Conservation (phyloP, 2,797 vertebrate species). For the Adelosebastes latens region DNA sequence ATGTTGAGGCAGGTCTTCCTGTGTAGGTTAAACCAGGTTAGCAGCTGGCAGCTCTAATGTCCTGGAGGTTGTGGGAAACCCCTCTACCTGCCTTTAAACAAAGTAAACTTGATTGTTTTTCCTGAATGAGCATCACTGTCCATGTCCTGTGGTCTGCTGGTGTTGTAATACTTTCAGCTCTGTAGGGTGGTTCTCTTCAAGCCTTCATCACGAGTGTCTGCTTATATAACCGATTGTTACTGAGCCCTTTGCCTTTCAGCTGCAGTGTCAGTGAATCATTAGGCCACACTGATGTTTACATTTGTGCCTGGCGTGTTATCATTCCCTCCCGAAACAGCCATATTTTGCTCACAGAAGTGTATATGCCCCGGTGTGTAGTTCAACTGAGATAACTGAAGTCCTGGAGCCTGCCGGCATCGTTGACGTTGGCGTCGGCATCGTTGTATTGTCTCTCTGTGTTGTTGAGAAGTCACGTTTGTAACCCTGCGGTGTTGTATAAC, state of each 20-base stretch:
- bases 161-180: conserved; percentile 11
- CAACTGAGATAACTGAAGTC: not conserved
- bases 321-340: not conserved
- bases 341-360: not conserved
- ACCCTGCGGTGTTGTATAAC: conserved; percentile 68
- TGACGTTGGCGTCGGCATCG: not conserved
- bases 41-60: not conserved
- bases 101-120: not conserved
- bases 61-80: not conserved
- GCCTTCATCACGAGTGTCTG: conserved; percentile 20
- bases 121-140: not conserved
- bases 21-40: not conserved
- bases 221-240: conserved; percentile 58
- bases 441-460: conserved; percentile 1
- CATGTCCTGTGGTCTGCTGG: conserved; percentile 9
- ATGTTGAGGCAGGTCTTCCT: not conserved
- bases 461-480: conserved; percentile 44
- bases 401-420: not conserved
- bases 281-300: conserved; percentile 28
- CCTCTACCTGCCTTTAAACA: not conserved
- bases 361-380: not conserved
- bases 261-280: conserved; percentile 33
- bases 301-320: conserved; percentile 33
- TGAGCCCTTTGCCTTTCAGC: conserved; percentile 42
- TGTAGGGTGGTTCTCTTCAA: not conserved